Evolutionary conservation across 2,797 vertebrate genomes (phyloP).

Genomic region (Halcyon smyrnensis): DNA sequence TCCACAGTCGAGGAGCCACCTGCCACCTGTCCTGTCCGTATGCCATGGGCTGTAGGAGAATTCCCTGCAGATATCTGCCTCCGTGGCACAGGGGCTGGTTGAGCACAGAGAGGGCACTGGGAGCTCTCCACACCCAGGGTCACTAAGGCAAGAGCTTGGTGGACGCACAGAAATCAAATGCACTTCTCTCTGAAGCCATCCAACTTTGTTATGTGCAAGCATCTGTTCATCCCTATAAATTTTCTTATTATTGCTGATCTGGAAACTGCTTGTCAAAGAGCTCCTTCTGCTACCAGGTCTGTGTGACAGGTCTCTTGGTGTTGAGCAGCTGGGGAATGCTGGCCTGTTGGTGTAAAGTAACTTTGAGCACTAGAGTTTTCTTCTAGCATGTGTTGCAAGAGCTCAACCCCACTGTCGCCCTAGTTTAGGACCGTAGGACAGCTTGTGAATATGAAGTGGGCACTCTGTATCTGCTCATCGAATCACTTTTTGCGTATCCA

Average conservation of each 20-base stretch:
- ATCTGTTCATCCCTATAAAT: neutral
- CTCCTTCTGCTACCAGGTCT: neutral
- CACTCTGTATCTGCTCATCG: fast-evolving
- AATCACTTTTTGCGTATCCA: neutral
- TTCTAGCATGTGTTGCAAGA: neutral
- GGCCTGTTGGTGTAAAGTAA: neutral
- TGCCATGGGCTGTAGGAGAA: neutral
- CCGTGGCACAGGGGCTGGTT: neutral
- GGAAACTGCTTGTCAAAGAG: neutral
- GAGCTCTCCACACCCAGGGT: neutral
- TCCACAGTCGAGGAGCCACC: neutral
- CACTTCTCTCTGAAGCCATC: neutral
- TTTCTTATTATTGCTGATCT: neutral
- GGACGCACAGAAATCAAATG: neutral
- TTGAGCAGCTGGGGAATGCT: neutral
- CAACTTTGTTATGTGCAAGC: neutral
- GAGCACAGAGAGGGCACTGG: neutral
- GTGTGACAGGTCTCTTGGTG: neutral
- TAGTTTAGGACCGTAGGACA: neutral
- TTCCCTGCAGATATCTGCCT: neutral
- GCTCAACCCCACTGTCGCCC: neutral
- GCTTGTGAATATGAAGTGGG: neutral
- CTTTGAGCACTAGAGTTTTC: neutral
- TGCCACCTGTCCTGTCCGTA: neutral
- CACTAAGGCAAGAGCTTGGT: neutral